phyloP scores from a whole-genome alignment of 92 coral and sea anemone genomes.

The Hydrozoanthus gracilis region DNA sequence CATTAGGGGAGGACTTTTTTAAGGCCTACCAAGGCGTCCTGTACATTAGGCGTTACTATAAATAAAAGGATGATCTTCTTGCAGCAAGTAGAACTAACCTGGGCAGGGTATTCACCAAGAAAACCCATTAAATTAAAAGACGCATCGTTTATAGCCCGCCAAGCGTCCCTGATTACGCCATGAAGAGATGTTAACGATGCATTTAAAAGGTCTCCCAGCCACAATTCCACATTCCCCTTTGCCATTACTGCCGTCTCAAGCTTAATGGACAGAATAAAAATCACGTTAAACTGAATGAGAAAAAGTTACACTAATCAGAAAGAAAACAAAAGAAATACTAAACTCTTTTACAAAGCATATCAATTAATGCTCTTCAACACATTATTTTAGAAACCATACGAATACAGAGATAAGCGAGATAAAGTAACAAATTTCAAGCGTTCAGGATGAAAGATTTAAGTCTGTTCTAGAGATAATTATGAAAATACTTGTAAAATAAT shows the following conservation, averaged over 20 bases:
- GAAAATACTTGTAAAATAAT: too few relatives aligned
- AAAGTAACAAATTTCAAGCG: too few relatives aligned
- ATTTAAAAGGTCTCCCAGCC: constrained; percentile 87
- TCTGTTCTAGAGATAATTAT: too few relatives aligned
- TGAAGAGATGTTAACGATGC: constrained; percentile 83
- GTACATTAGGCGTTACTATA: too few relatives aligned
- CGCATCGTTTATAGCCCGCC: constrained; percentile 79
- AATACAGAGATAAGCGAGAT: too few relatives aligned
- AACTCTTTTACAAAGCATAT: background rate
- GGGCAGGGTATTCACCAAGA: constrained; percentile 78
- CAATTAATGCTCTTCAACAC: too few relatives aligned
- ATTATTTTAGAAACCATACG: too few relatives aligned
- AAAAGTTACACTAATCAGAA: background rate
- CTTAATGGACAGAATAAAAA: constrained; percentile 42
- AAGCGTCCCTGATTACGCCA: constrained; percentile 88
- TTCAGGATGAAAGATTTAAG: too few relatives aligned
- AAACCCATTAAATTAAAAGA: constrained; percentile 78
- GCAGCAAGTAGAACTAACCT: constrained; percentile 55
- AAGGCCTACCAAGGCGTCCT: too few relatives aligned
- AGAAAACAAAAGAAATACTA: background rate
- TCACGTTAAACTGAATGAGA: background rate
- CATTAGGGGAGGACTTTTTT: too few relatives aligned
- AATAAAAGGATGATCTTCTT: too few relatives aligned
- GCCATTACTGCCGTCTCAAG: constrained; percentile 86
- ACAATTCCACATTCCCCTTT: constrained; percentile 87